Evolutionary conservation across 2,888 invertebrate species (phyloP), one percentile per base, ranked within the genome.

Genomic region (Euphydryas editha): DNA sequence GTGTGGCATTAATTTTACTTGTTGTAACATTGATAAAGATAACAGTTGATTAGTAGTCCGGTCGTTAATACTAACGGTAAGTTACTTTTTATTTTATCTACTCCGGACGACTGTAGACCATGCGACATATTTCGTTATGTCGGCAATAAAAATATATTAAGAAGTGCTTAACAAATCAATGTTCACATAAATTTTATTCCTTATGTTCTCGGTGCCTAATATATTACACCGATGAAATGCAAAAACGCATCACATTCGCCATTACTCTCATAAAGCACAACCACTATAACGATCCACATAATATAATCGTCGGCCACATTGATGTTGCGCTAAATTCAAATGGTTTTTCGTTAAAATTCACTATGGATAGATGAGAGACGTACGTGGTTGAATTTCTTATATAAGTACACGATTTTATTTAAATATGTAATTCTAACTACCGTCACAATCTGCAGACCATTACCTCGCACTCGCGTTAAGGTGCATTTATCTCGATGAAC

Each of bases 11-110:
- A 68, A 72, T 68, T 67, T 24, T 51, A 39, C n/a, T 55, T 68
- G 60, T 69, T 71, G 68, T 72, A 72, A 68, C 68, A 72, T 79
- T 79, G 81, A 82, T 85, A 83, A 78, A 83, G 82, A 86, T 85
- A 85, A 82, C 75, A 77, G 70, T 77, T 78, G 77, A 80, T 81
- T 79, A 78, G 81, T 77, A 80, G 82, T 82, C 81, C 69, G 73
- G 72, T 76, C 77, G 74, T 73, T 78, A 70, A 71, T 73, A 69
- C 73, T 76, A 76, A 74, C 75, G 71, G 76, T 73, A 63, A 44
- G 49, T 49, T 18, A 54, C 61, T 70, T 64, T 82, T 80, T 83
- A 86, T 86, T 85, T 82, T 81, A 79, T 75, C 72, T 71, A 74
- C 73, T 76, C 78, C 75, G 75, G 78, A 42, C 49, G 57, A 73